phyloP scores from a whole-genome alignment of 2,797 vertebrate species.

The Lagodon rhomboides region DNA sequence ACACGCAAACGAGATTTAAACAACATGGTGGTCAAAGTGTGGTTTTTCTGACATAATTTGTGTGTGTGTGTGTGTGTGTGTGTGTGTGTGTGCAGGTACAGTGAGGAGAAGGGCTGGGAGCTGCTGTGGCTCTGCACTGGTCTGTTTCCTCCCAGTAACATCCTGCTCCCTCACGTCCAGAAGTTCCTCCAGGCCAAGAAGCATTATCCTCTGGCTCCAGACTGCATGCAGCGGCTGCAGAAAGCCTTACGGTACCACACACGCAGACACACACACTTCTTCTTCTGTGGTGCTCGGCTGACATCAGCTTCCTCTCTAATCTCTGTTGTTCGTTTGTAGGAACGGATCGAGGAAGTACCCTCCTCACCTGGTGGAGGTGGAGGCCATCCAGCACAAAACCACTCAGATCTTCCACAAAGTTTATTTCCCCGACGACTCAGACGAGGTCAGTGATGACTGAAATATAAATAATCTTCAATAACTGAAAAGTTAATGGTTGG shows the following conservation, averaged over 20 bases:
- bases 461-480: not conserved
- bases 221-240: conserved; percentile 97
- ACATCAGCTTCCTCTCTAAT: rapidly evolving
- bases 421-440: conserved; percentile 96
- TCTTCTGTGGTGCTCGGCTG: too few species aligned
- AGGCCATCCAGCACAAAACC: conserved; percentile 98
- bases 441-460: conserved; percentile 88
- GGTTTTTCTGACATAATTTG: too few species aligned
- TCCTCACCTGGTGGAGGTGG: conserved; percentile 96
- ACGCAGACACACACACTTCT: not conserved
- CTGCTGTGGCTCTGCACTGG: conserved; percentile 96
- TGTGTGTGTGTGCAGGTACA: conserved; percentile 86
- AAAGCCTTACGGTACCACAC: conserved; percentile 91
- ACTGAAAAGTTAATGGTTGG: too few species aligned
- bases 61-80: conserved; percentile 3
- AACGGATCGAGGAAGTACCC: conserved; percentile 97
- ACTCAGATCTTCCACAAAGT: conserved; percentile 99
- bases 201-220: conserved; percentile 90
- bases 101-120: conserved; percentile 98
- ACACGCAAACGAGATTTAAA: too few species aligned
- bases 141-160: conserved; percentile 95
- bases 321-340: conserved; percentile 72
- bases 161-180: conserved; percentile 95
- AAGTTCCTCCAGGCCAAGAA: conserved; percentile 95
- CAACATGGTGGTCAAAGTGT: too few species aligned